Evolutionary conservation across 2,113 vertebrate genomes (phyloP).

Genomic region (Phalacrocorax carbo): DNA sequence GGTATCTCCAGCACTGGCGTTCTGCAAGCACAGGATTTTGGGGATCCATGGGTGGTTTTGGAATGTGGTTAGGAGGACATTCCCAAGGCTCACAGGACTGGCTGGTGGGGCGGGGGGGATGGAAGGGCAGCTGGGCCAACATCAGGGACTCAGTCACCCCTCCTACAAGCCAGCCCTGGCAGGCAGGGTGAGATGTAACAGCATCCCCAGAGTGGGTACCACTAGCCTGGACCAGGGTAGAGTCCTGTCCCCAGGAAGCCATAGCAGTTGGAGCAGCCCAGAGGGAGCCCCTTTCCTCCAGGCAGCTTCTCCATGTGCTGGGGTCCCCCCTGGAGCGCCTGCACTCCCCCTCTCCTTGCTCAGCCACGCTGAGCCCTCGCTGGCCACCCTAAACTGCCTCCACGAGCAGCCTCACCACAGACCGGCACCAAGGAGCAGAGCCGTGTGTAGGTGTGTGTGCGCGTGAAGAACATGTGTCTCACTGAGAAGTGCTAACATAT

Average conservation of each 20-base stretch:
- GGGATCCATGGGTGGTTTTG: not conserved
- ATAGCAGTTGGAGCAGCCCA: not conserved
- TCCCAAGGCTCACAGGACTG: not conserved
- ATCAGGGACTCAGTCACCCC: not conserved
- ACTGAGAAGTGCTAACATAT: not conserved
- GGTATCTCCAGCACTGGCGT: not conserved
- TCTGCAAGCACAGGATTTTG: not conserved
- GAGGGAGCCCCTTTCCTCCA: not conserved
- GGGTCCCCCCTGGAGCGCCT: not conserved
- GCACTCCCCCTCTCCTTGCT: fast-evolving
- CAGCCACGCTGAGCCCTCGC: fast-evolving
- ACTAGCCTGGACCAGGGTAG: not conserved
- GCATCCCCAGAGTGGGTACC: not conserved
- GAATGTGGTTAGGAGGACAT: not conserved
- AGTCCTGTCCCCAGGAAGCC: not conserved
- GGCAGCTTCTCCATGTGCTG: fast-evolving
- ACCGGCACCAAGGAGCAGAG: not conserved
- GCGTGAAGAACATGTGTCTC: not conserved
- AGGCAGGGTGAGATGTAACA: fast-evolving
- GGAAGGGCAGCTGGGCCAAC: not conserved
- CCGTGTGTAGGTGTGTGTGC: fast-evolving
- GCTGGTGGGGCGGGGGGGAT: not conserved
- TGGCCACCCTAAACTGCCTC: not conserved
- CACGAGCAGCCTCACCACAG: fast-evolving
- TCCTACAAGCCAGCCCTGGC: not conserved